Evolutionary conservation across 1,140 invertebrate genomes (phyloP).

Genomic region (Pogonus chalceus): DNA sequence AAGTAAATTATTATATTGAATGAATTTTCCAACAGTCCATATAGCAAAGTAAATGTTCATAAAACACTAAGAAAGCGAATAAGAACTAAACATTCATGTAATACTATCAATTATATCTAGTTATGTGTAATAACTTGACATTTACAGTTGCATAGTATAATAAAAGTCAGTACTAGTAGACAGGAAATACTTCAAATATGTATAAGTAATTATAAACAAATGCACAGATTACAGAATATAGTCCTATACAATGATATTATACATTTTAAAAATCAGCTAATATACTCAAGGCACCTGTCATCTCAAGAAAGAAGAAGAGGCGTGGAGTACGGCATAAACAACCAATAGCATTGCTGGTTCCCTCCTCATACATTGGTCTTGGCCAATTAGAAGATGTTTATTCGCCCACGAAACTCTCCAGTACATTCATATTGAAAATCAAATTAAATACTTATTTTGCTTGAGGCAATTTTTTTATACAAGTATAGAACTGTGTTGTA

Average conservation of each 20-base stretch:
- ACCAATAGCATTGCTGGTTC: neutral
- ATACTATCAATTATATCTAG: neutral
- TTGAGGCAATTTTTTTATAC: neutral
- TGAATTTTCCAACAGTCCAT: neutral
- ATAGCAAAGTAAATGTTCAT: neutral
- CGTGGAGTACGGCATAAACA: neutral
- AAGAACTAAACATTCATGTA: neutral
- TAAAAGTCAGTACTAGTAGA: neutral
- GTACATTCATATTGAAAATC: neutral
- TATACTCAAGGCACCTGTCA: too few species aligned
- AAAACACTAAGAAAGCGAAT: neutral
- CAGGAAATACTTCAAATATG: neutral
- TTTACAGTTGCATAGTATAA: slow-evolving; percentile 1
- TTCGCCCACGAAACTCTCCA: neutral
- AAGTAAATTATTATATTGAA: neutral
- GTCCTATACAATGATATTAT: neutral
- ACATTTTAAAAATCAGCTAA: neutral
- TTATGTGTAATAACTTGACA: neutral
- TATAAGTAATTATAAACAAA: neutral
- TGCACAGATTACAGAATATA: neutral
- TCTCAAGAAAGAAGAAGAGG: neutral
- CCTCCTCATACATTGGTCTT: neutral
- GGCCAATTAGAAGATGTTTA: neutral
- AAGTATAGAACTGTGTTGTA: neutral
- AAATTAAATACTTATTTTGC: neutral